A percentile compares a stretch with the other conserved stretches of the same genome.
Evolutionary conservation across 2,888 invertebrate genomes (phyloP).

Genomic region (Drosophila lutescens): DNA sequence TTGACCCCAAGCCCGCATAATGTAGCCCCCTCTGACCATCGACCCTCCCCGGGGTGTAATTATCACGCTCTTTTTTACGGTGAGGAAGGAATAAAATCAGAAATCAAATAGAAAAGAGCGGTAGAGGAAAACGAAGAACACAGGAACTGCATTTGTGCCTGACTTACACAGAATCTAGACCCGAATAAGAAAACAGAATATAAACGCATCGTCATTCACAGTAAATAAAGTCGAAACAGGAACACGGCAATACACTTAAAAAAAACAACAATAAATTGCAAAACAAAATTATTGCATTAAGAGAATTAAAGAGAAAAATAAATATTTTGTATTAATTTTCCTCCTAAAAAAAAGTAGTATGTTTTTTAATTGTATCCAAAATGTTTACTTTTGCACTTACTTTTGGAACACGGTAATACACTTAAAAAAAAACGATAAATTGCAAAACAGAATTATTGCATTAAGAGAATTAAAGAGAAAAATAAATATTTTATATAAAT

Average conservation of each 20-base stretch:
- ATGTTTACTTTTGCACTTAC: no score
- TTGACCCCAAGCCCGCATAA: conserved; percentile 39
- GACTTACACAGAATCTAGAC: conserved; percentile 64
- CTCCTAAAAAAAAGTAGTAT: no score
- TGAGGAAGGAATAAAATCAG: conserved; percentile 37
- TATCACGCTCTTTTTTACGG: conserved; percentile 61
- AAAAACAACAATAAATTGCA: no score
- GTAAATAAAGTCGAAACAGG: conserved; percentile 54
- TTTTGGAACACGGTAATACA: conserved; percentile 46
- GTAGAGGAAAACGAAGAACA: conserved; percentile 53
- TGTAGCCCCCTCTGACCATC: conserved; percentile 6
- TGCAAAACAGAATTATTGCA: no score
- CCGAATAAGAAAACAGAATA: conserved; percentile 46
- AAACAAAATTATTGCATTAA: no score
- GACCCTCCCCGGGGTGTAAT: conserved; percentile 49
- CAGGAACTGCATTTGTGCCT: conserved; percentile 72
- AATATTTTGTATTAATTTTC: no score
- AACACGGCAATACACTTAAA: conserved; percentile 38
- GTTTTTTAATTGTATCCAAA: no score
- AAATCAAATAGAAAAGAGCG: conserved; percentile 45
- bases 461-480: no score
- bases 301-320: no score
- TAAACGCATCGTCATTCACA: conserved; percentile 63
- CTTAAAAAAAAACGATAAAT: neutral
- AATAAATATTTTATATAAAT: no score